phyloP scores from a whole-genome alignment of 2,797 vertebrate genomes.

The Pantherophis vulpinus region DNA sequence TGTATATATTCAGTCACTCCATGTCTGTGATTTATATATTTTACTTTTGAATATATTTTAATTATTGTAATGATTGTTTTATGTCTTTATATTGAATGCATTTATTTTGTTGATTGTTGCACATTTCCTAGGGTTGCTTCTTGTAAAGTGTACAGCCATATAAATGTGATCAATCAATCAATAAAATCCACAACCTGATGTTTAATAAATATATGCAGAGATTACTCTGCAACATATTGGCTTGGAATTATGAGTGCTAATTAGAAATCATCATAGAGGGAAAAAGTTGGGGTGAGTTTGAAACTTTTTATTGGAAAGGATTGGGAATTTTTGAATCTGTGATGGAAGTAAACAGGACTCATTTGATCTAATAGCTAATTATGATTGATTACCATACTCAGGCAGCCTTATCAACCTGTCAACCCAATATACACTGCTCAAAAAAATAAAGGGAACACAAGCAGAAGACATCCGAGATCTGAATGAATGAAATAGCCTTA shows the following conservation, averaged over 20 bases:
- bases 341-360: background rate
- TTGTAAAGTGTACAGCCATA: background rate
- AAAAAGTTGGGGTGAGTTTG: background rate
- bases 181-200: background rate
- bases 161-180: background rate
- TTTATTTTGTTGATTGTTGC: background rate
- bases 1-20: background rate
- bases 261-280: background rate
- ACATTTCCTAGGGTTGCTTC: background rate
- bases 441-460: too few relatives aligned
- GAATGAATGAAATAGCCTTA: too few relatives aligned
- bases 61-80: background rate
- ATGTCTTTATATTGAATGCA: background rate
- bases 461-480: too few relatives aligned
- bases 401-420: background rate
- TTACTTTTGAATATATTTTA: background rate
- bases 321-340: background rate
- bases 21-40: background rate
- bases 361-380: background rate
- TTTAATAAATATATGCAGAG: background rate
- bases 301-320: background rate
- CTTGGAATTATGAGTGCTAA: background rate
- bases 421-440: background rate
- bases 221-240: background rate
- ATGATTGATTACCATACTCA: background rate